These are phyloP conservation scores for Macrobrachium nipponense DNA, from an alignment of 1,140 invertebrate species.

Conservation along the genomic window DNA sequence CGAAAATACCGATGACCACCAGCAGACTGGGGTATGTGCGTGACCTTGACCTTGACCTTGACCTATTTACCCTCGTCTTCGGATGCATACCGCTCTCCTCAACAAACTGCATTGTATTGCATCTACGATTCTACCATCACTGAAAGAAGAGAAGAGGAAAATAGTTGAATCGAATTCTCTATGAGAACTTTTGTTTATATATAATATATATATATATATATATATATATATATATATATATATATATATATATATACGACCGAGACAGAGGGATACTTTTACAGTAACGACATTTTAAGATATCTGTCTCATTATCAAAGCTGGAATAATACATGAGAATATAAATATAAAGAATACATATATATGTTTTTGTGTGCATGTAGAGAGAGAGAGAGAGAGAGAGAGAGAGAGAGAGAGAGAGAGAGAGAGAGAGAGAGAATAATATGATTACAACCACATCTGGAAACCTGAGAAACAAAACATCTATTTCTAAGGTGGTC, in stretches of 20 bases:
- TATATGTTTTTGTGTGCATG: too few relatives aligned
- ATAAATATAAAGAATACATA: background rate
- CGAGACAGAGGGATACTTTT: slow-evolving; percentile 2
- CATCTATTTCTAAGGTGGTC: background rate
- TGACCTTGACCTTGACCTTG: too few relatives aligned
- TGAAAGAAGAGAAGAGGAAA: too few relatives aligned
- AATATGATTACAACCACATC: background rate
- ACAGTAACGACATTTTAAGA: background rate
- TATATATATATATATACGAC: slow-evolving; percentile 39
- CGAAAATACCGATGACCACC: too few relatives aligned
- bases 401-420: background rate
- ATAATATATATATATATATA: background rate
- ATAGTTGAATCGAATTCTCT: background rate
- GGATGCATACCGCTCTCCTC: background rate
- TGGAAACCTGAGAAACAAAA: background rate
- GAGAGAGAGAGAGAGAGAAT: background rate
- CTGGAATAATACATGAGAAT: background rate
- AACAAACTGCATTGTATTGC: too few relatives aligned
- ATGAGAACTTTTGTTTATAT: background rate
- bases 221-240: slow-evolving; percentile 41
- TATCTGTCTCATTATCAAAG: background rate
- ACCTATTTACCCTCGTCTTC: too few relatives aligned
- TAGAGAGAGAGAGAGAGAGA: too few relatives aligned
- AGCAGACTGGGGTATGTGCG: too few relatives aligned
- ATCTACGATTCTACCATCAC: background rate